Percentiles rank a stretch among this genome's conserved stretches.
Conservation (phyloP, 2,797 vertebrate genomes). For the Myotis daubentonii region DNA sequence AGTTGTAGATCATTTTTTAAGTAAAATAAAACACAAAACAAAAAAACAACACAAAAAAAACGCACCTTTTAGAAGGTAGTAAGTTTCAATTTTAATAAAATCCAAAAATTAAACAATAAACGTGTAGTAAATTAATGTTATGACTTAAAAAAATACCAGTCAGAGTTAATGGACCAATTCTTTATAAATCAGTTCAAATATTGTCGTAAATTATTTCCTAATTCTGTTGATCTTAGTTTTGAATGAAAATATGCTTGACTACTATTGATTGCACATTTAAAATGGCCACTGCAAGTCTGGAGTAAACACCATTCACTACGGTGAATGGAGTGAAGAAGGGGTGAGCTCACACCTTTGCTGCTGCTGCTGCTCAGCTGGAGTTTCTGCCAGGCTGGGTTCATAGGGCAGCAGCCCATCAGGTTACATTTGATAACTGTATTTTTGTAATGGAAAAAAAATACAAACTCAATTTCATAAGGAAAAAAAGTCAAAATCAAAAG, state of each 20-base stretch:
- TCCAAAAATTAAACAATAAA: conserved; percentile 21
- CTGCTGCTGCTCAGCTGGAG: conserved; percentile 80
- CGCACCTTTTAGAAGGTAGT: background rate
- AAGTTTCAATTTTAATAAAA: conserved; percentile 39
- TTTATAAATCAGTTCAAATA: background rate
- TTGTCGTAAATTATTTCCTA: background rate
- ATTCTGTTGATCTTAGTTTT: conserved; percentile 28
- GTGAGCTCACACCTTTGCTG: conserved; percentile 80
- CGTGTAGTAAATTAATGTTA: background rate
- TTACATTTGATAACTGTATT: conserved; percentile 79
- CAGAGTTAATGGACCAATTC: background rate
- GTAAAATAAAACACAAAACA: background rate
- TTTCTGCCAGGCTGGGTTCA: conserved; percentile 80
- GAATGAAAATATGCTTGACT: conserved; percentile 10
- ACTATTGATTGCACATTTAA: conserved; percentile 9
- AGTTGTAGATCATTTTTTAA: background rate
- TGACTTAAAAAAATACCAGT: conserved; percentile 13
- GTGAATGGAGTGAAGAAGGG: conserved; percentile 72
- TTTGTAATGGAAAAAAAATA: conserved; percentile 73
- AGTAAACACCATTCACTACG: conserved; percentile 67
- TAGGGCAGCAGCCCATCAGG: conserved; percentile 78
- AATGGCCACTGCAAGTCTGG: conserved; percentile 42
- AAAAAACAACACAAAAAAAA: background rate
- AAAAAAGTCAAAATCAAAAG: conserved; percentile 60
- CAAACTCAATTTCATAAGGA: conserved; percentile 76